These are phyloP conservation scores for Microtus richardsoni DNA, from an alignment of 2,113 vertebrate genomes.

Conservation along the genomic window DNA sequence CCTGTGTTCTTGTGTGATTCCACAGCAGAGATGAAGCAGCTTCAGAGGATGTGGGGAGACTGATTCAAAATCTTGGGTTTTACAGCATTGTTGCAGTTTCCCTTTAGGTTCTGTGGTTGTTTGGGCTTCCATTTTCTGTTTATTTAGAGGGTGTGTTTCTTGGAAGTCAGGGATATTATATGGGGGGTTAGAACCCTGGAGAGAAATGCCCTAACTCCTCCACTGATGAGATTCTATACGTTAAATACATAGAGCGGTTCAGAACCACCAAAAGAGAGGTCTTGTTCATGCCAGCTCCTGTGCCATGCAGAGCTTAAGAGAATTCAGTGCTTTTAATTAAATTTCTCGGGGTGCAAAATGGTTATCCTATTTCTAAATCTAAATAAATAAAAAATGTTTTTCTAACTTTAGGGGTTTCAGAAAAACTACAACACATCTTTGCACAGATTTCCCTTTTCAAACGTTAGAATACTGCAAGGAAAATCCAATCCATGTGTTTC, in stretches of 20 bases:
- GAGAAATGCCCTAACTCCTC: background rate
- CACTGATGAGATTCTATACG: constrained; percentile 12
- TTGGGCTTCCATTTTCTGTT: constrained; percentile 22
- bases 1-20: background rate
- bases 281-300: background rate
- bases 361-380: constrained; percentile 74
- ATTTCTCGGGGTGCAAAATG: constrained; percentile 73
- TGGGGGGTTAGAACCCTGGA: constrained; percentile 12
- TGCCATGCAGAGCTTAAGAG: background rate
- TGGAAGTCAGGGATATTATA: background rate
- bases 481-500: constrained; percentile 81
- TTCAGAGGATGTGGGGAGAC: background rate
- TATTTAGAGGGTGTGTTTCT: constrained; percentile 45
- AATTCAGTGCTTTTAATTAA: constrained; percentile 68
- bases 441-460: constrained; percentile 79
- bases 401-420: constrained; percentile 73
- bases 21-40: background rate
- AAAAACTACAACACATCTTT: constrained; percentile 74
- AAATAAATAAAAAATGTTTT: constrained; percentile 79
- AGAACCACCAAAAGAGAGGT: background rate
- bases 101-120: background rate
- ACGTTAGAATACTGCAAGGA: constrained; percentile 71
- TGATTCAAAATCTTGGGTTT: background rate
- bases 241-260: background rate
- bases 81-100: constrained; percentile 4